Evolutionary conservation across 2,797 vertebrate species (phyloP).

Genomic region (Sebastes ruberrimus): DNA sequence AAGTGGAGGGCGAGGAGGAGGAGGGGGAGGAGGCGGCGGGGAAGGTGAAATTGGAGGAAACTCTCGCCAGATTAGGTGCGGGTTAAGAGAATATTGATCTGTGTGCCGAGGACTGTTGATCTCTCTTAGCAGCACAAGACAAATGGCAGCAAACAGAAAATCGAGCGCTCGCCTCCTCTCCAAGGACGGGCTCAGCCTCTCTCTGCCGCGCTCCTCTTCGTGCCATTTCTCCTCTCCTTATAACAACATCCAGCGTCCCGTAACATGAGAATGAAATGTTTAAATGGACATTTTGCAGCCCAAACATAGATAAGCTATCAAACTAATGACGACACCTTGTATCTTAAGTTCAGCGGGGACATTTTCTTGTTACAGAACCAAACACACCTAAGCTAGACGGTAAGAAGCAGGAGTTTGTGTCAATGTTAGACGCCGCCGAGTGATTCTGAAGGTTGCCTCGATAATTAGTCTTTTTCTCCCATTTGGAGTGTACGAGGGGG

Average conservation of each 20-base stretch:
- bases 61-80: conserved; percentile 92
- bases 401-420: conserved; percentile 55
- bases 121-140: conserved; percentile 95
- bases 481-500: conserved; percentile 51
- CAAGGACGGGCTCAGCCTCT: conserved; percentile 87
- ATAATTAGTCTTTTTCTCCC: conserved; percentile 74
- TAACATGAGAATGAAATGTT: conserved; percentile 21
- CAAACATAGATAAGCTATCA: conserved; percentile 3
- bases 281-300: conserved; percentile 4
- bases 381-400: conserved; percentile 30
- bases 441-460: conserved; percentile 69
- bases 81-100: conserved; percentile 99
- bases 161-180: conserved; percentile 84
- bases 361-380: background rate
- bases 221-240: background rate
- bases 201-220: conserved; percentile 29
- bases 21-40: conserved; percentile 68
- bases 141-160: conserved; percentile 96
- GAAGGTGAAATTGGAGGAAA: conserved; percentile 93
- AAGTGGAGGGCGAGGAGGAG: conserved; percentile 73
- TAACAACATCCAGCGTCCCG: conserved; percentile 20
- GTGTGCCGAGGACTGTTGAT: conserved; percentile 98
- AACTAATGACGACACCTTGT: conserved; percentile 6
- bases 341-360: background rate
- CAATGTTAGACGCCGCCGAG: conserved; percentile 45